Evolutionary conservation across 2,797 vertebrate genomes (phyloP).

Genomic region (Neosilurus hyrtlii): DNA sequence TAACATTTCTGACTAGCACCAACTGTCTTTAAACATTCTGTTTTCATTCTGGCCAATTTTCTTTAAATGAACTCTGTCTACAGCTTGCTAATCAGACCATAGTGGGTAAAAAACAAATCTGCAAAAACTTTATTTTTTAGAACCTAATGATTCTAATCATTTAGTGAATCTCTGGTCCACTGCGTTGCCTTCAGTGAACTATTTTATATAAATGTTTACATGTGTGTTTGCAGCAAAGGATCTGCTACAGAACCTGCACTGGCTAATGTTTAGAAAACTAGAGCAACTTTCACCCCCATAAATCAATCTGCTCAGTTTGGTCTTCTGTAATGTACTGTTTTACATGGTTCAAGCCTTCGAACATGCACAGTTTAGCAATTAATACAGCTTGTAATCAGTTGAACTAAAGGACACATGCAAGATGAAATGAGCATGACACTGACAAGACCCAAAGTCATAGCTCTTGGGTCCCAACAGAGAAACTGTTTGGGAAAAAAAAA

Average conservation of each 20-base stretch:
- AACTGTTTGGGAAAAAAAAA: not conserved
- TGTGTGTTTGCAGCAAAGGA: not conserved
- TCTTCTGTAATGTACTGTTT: not conserved
- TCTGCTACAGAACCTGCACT: conserved; percentile 2
- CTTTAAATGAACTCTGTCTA: not conserved
- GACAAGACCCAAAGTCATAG: not conserved
- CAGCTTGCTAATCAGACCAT: not conserved
- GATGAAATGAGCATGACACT: not conserved
- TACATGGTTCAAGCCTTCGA: not conserved
- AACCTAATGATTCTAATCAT: not conserved
- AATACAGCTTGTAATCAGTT: not conserved
- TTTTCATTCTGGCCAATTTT: not conserved
- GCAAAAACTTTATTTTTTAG: no score
- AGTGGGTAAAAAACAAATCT: not conserved
- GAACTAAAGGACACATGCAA: not conserved
- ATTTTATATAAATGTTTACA: conserved; percentile 13
- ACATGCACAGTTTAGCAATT: not conserved
- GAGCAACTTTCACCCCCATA: not conserved
- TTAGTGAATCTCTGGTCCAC: not conserved
- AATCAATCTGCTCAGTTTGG: not conserved
- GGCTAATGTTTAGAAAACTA: not conserved
- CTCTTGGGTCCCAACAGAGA: not conserved
- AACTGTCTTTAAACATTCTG: not conserved
- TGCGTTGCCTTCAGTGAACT: not conserved
- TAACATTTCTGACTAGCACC: not conserved